Evolutionary conservation across 2,113 vertebrate genomes (phyloP), one percentile per base, ranked within the genome.

Genomic region (Vireo altiloquus): DNA sequence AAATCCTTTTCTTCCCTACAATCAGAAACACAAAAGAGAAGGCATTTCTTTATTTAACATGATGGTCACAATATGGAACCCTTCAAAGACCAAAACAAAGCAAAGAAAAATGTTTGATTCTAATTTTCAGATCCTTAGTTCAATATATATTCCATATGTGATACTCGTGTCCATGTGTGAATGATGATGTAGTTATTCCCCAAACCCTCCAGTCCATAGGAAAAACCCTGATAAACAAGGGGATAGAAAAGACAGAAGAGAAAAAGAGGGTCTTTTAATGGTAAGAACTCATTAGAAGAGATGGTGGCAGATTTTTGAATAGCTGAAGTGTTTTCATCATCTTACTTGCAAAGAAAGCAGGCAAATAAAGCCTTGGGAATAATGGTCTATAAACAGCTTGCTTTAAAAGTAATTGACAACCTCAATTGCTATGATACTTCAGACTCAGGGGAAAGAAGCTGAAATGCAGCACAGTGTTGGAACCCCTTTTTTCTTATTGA

Each of bases 351-450:
- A 75, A 91, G 69, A 66, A 84, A 96, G 47, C 10, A 82, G 89
- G 84, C 52, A 84, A 92, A 77, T 30, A 82, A 91, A 89, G 49
- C 60, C 82, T 89, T 78, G 71, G 44, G 89, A 92, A 87, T 95
- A 93, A 89, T 52, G 23, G 42, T 70, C 89, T 92, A 52, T 83
- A 88, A 93, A 93, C 71, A 95, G 27, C 42, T 90, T 87, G 33
- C 72, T 90, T 94, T 75, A 84, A 82, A 92, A 91, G 69, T 79
- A 91, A 94, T 87, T 87, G 69, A 68, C 61, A 79, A 16, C 37
- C 69, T 87, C 10, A 7, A 87, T 53, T 94, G 74, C 87, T 89
- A 14, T 74, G 83, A 92, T 92, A 77, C 49, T 89, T 89, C 72
- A n/a, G 1, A 72, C 81, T 75, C 74, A 46, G 65, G 25, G 46